A percentile compares a stretch with the other conserved stretches of the same genome.
These are phyloP conservation scores for Merluccius polli DNA, from an alignment of 2,797 vertebrate genomes.

Conservation along the genomic window DNA sequence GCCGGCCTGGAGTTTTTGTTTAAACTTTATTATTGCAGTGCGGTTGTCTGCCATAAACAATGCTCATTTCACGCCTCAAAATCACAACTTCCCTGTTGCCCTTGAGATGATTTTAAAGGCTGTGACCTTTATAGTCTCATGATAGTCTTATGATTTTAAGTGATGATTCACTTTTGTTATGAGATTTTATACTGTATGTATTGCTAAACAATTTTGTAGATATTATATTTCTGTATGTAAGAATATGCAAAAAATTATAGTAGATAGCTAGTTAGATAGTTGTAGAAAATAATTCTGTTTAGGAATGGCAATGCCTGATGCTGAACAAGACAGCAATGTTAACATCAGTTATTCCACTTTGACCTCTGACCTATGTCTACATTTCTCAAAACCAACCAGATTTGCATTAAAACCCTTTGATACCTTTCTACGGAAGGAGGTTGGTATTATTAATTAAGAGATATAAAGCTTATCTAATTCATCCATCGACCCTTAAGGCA, in stretches of 20 bases:
- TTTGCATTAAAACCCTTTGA: neutral
- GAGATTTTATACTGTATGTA: neutral
- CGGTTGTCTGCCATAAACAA: conserved; percentile 25
- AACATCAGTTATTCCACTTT: neutral
- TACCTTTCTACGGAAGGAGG: neutral
- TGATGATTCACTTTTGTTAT: neutral
- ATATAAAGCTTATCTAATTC: neutral
- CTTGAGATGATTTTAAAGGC: neutral
- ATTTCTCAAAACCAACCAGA: neutral
- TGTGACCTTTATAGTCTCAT: neutral
- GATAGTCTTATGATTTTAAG: neutral
- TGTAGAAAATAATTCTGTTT: too few relatives aligned
- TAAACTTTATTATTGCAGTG: conserved; percentile 26
- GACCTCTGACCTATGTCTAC: neutral
- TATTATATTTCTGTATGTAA: neutral
- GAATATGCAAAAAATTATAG: neutral
- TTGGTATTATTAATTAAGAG: neutral
- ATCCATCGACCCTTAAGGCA: neutral
- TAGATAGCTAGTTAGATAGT: too few relatives aligned
- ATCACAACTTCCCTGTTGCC: neutral
- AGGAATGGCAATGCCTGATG: too few relatives aligned
- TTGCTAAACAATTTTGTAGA: neutral
- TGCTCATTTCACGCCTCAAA: neutral
- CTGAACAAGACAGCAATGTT: neutral
- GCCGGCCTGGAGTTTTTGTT: conserved; percentile 6